Conservation (phyloP, 2,113 vertebrate species). For the Hylia prasina region DNA sequence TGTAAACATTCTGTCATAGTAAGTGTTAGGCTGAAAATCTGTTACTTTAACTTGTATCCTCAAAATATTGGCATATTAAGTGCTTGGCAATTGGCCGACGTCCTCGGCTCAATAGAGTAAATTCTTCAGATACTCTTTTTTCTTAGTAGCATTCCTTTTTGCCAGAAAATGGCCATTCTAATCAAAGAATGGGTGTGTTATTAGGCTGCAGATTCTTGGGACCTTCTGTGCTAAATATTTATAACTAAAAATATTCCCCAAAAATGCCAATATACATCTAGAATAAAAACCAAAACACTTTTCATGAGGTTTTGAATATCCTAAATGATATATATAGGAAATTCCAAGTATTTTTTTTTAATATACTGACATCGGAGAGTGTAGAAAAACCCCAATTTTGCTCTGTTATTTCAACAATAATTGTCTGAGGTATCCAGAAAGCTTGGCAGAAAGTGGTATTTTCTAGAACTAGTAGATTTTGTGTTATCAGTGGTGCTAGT, state of each 20-base stretch:
- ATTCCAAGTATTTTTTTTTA: background rate
- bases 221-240: background rate
- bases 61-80: conserved; percentile 41
- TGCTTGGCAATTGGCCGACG: background rate
- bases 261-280: background rate
- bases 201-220: background rate
- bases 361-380: background rate
- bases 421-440: background rate
- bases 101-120: background rate
- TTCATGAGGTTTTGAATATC: background rate
- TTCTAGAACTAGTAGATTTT: background rate
- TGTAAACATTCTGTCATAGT: conserved; percentile 36
- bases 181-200: background rate
- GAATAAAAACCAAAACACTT: background rate
- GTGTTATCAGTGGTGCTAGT: background rate
- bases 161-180: background rate
- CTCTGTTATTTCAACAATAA: background rate
- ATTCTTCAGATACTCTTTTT: background rate
- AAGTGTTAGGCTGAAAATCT: conserved; percentile 31
- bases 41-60: conserved; percentile 13
- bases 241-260: background rate
- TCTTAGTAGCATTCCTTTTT: background rate
- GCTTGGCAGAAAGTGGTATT: background rate
- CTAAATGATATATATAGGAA: background rate
- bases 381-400: background rate